These are phyloP conservation scores for Sebastes jordani DNA, from an alignment of 2,797 vertebrate genomes.

Conservation along the genomic window DNA sequence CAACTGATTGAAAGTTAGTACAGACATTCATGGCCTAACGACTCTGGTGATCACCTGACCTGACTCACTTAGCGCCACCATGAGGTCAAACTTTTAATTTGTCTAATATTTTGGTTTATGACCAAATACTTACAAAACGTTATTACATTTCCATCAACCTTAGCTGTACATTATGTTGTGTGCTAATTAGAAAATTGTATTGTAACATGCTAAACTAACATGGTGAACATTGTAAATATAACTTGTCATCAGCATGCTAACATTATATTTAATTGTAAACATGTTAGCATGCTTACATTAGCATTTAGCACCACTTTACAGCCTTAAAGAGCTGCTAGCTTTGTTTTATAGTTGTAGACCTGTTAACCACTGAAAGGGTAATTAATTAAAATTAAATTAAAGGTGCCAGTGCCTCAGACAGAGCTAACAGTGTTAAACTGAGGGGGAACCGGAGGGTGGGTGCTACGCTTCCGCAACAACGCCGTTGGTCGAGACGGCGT, in stretches of 20 bases:
- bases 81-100: no score
- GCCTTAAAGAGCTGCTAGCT: neutral
- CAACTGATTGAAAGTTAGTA: rapidly evolving
- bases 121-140: no score
- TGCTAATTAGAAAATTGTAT: rapidly evolving
- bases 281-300: neutral
- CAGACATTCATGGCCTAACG: no score
- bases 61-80: no score
- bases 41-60: no score
- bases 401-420: no score
- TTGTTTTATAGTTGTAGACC: neutral
- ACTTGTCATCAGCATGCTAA: neutral
- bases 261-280: neutral
- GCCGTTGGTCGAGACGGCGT: no score
- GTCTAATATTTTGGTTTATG: no score
- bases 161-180: neutral
- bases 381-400: neutral
- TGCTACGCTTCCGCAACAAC: no score
- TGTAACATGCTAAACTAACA: rapidly evolving
- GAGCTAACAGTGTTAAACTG: no score
- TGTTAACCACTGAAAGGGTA: neutral
- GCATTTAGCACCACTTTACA: neutral
- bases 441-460: no score
- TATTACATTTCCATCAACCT: no score
- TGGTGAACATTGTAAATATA: neutral